phyloP scores from a whole-genome alignment of 2,797 vertebrate species.

The Perodicticus potto region DNA sequence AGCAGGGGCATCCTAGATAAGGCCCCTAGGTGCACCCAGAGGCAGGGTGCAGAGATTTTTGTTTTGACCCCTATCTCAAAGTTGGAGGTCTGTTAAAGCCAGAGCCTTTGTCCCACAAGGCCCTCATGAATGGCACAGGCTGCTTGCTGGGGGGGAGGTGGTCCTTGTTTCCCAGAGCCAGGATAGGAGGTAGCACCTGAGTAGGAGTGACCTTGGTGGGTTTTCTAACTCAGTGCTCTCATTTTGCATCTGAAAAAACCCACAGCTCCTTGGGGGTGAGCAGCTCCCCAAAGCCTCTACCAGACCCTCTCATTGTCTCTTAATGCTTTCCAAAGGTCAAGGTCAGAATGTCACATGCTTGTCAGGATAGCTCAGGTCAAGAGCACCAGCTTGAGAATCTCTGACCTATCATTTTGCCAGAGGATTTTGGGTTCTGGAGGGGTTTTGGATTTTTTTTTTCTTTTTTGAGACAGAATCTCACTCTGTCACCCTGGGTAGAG shows the following conservation, averaged over 20 bases:
- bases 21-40: rapidly evolving
- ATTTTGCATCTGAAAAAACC: neutral
- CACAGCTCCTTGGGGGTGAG: neutral
- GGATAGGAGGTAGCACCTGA: neutral
- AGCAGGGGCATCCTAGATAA: neutral
- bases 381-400: neutral
- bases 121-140: neutral
- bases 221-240: neutral
- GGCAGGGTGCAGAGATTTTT: neutral
- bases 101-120: neutral
- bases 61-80: neutral
- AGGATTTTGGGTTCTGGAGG: neutral
- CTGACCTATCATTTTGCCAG: neutral
- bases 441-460: no score
- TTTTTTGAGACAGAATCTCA: no score
- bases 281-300: neutral
- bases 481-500: no score
- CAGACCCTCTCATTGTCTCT: neutral
- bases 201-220: neutral
- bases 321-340: neutral
- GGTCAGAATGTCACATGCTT: neutral
- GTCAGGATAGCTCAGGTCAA: neutral
- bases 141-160: neutral
- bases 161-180: neutral
- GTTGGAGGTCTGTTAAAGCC: neutral